Evolutionary conservation across 2,888 invertebrate species (phyloP).

Genomic region (Aquatica leii): DNA sequence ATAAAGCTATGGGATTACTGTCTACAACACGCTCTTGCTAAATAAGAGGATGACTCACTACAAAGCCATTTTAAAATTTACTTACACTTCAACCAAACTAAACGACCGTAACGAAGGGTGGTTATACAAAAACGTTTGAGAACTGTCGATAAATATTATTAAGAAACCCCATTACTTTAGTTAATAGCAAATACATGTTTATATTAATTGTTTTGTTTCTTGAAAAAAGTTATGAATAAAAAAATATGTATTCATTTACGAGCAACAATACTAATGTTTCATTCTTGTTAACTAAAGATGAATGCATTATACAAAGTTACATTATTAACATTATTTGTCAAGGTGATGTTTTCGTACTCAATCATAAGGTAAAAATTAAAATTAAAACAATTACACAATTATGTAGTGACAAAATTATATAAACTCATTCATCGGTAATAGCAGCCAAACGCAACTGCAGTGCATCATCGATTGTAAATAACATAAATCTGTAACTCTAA

Average conservation of each 20-base stretch:
- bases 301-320: too few relatives aligned
- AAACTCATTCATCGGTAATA: constrained; percentile 30
- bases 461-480: constrained; percentile 51
- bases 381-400: too few relatives aligned
- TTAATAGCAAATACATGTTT: constrained; percentile 19
- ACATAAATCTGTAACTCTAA: constrained; percentile 56
- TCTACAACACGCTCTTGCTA: constrained; percentile 42
- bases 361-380: too few relatives aligned
- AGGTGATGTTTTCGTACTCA: too few relatives aligned
- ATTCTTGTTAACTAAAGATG: too few relatives aligned
- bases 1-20: constrained; percentile 44
- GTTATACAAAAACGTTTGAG: constrained; percentile 21
- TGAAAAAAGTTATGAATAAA: too few relatives aligned
- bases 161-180: constrained; percentile 13
- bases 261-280: too few relatives aligned
- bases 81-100: constrained; percentile 38
- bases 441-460: constrained; percentile 46
- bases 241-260: too few relatives aligned
- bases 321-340: too few relatives aligned
- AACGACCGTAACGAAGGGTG: constrained; percentile 31
- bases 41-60: constrained; percentile 46
- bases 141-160: constrained; percentile 23
- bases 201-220: too few relatives aligned
- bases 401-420: too few relatives aligned
- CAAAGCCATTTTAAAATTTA: constrained; percentile 43